A percentile compares a stretch with the other conserved stretches of the same genome.
Evolutionary conservation across 2,113 vertebrate species (phyloP).

Genomic region (Setophaga coronata): DNA sequence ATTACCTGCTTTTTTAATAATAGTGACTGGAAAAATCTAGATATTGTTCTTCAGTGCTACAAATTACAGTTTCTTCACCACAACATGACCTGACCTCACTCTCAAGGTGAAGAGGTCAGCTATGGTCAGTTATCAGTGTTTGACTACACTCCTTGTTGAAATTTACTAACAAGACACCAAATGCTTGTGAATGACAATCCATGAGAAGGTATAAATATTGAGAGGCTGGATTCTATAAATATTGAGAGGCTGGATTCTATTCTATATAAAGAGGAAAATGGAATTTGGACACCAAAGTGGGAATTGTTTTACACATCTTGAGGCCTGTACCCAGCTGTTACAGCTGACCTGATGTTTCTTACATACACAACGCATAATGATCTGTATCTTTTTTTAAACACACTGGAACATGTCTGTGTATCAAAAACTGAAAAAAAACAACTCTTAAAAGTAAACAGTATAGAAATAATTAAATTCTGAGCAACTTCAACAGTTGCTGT

Average conservation of each 20-base stretch:
- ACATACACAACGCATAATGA: background rate
- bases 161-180: background rate
- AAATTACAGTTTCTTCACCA: background rate
- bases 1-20: background rate
- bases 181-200: background rate
- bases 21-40: background rate
- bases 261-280: background rate
- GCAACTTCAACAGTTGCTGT: background rate
- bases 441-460: background rate
- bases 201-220: background rate
- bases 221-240: background rate
- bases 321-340: background rate
- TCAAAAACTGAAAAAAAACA: background rate
- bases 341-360: background rate
- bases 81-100: background rate
- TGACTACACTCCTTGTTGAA: rapidly evolving
- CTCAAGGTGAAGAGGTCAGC: background rate
- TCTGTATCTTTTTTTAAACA: background rate
- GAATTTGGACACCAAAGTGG: background rate
- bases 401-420: background rate
- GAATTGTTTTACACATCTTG: background rate
- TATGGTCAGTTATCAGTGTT: background rate
- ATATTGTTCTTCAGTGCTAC: background rate
- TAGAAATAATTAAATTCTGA: background rate
- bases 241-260: background rate